Evolutionary conservation across 1,140 invertebrate species (phyloP).

Genomic region (Apis dorsata): DNA sequence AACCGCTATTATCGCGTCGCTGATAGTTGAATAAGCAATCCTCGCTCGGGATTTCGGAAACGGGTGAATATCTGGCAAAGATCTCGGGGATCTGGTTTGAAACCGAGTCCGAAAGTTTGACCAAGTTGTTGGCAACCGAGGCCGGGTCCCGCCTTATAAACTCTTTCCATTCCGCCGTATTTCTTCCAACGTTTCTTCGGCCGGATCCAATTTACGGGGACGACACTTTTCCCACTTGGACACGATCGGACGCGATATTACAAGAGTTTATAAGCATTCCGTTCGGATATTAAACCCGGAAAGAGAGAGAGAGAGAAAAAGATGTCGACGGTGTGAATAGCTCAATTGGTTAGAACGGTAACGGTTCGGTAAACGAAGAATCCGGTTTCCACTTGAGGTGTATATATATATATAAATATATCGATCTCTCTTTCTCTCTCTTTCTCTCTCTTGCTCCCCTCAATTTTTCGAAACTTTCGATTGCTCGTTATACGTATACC

Average conservation of each 20-base stretch:
- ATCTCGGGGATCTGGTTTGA: background rate
- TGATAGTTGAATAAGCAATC: slow-evolving; percentile 53
- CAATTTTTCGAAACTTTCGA: background rate
- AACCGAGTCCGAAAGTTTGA: background rate
- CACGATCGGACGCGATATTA: background rate
- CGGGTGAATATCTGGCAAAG: background rate
- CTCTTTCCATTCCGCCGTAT: slow-evolving; percentile 1
- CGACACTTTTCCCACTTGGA: background rate
- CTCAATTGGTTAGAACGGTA: slow-evolving; percentile 13
- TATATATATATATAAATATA: background rate
- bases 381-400: slow-evolving; percentile 26
- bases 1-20: slow-evolving; percentile 31
- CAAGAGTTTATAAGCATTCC: background rate
- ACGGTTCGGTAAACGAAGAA: background rate
- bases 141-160: background rate
- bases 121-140: slow-evolving; percentile 19
- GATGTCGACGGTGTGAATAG: background rate
- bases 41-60: slow-evolving; percentile 13
- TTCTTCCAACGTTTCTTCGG: background rate
- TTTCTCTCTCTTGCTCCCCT: background rate
- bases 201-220: slow-evolving; percentile 3
- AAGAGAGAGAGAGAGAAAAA: background rate
- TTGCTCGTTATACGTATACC: background rate
- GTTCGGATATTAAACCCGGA: background rate
- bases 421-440: background rate